Evolutionary conservation across 2,888 invertebrate genomes (phyloP).

Genomic region (Mythimna pallens): DNA sequence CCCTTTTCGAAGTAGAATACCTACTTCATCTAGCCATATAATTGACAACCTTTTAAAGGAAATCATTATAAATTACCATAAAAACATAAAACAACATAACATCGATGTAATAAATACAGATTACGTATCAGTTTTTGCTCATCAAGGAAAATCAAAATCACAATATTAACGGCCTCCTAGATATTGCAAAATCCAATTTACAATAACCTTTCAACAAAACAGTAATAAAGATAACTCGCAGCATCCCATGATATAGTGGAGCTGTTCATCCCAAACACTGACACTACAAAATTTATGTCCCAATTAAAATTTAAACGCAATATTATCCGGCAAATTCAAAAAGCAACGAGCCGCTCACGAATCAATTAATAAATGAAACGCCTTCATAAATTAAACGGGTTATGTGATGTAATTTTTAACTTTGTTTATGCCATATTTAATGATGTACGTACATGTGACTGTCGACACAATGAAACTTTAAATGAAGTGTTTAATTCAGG

Average conservation of each 20-base stretch:
- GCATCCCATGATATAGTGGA: constrained; percentile 53
- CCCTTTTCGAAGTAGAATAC: too few relatives aligned
- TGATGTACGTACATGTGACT: constrained; percentile 25
- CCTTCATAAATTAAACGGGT: constrained; percentile 66
- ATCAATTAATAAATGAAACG: constrained; percentile 72
- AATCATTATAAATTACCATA: too few relatives aligned
- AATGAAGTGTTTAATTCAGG: constrained; percentile 42
- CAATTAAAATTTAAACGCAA: constrained; percentile 72
- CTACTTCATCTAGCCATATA: too few relatives aligned
- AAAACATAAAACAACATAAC: not conserved
- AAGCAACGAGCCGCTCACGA: constrained; percentile 63
- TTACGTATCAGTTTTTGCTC: not conserved
- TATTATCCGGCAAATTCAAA: constrained; percentile 68
- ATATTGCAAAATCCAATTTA: constrained; percentile 57
- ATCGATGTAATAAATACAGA: not conserved
- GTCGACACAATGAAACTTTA: constrained; percentile 37
- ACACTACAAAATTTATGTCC: constrained; percentile 69
- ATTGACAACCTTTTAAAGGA: too few relatives aligned
- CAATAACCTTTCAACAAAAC: constrained; percentile 60
- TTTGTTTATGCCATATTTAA: constrained; percentile 42
- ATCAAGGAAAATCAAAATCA: constrained; percentile 13
- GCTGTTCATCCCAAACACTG: constrained; percentile 53
- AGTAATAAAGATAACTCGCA: constrained; percentile 61
- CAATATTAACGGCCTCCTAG: constrained; percentile 24
- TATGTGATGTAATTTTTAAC: constrained; percentile 53